Base-by-base conservation (phyloP, 2,797 vertebrate genomes). In the Melanotaenia parkinsoni region DNA sequence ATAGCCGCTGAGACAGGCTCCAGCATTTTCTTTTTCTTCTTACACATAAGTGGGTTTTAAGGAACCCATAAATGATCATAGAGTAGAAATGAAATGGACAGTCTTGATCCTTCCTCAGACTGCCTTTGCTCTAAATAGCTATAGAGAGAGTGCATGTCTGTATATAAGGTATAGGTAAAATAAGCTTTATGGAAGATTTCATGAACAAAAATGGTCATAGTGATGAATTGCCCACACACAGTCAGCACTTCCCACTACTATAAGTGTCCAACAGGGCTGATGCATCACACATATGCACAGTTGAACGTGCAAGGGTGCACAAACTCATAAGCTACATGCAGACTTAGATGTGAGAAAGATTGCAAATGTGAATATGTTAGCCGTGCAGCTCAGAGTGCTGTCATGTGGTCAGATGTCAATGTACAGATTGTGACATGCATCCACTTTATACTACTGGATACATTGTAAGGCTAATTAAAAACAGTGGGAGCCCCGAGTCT, bases 151-250 rank as follows among this genome's bases (percentile, higher is more conserved):
- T 20, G 11, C 7, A 9, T 9, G 10, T 51, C 20, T 51, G 50
- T 22, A 24, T 53, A 11, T 26, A 24, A 53, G 22, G 22, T 53
- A 33, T 33, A 45, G 16, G 16, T 9, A 47, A 20, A 47, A 47
- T 58, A 70, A 30, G 35, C 30, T 50, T 12, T 12, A 63, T 20
- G 12, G 18, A 35, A 62, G 57, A 76, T 64, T 69, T 56, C 50
- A 18, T 61, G 47, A 70, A 54, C 12, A 53, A 73, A 83, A 83
- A 76, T 61, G 20, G 47, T 68, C 67, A 67, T 61, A 76, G 80
- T 87, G 80, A 88, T 86, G 66, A 86, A 86, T 85, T 69, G 61
- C 69, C 59, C 54, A 58, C 60, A 72, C 54, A 16, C 43, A 89
- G 63, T 86, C 80, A 88, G 85, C 86, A 81, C 68, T 87, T 89